Conservation (phyloP, 2,113 vertebrate genomes). For the Neomonachus schauinslandi region DNA sequence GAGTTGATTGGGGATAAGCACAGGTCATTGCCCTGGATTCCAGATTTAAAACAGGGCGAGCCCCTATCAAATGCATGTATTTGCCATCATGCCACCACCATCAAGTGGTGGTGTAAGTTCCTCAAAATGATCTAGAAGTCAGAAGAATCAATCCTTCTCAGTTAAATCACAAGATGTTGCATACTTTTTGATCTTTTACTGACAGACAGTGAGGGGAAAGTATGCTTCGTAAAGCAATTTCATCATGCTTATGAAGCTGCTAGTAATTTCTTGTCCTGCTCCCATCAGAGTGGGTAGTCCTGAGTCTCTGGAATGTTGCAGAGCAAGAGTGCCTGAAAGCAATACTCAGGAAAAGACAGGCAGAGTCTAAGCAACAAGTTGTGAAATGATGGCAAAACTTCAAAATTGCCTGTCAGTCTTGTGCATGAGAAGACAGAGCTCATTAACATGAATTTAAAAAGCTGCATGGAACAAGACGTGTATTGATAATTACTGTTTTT, state of each 20-base stretch:
- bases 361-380: constrained; percentile 15
- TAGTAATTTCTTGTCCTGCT: constrained; percentile 46
- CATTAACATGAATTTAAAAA: constrained; percentile 26
- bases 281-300: background rate
- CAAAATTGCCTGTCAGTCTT: constrained; percentile 43
- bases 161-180: background rate
- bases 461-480: background rate
- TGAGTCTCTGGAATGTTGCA: constrained; percentile 47
- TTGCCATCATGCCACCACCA: rapidly evolving
- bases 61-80: background rate
- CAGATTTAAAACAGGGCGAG: background rate
- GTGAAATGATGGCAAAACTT: constrained; percentile 58
- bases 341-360: background rate
- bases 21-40: background rate
- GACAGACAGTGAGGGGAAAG: background rate
- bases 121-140: background rate
- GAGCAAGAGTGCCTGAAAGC: constrained; percentile 43
- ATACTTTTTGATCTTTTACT: background rate
- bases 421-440: rapidly evolving
- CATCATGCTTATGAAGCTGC: background rate
- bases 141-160: background rate
- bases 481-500: constrained; percentile 58
- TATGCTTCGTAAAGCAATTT: background rate
- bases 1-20: background rate
- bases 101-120: background rate